Conservation (phyloP, 2,113 vertebrate species). For the Pelusios castaneus region DNA sequence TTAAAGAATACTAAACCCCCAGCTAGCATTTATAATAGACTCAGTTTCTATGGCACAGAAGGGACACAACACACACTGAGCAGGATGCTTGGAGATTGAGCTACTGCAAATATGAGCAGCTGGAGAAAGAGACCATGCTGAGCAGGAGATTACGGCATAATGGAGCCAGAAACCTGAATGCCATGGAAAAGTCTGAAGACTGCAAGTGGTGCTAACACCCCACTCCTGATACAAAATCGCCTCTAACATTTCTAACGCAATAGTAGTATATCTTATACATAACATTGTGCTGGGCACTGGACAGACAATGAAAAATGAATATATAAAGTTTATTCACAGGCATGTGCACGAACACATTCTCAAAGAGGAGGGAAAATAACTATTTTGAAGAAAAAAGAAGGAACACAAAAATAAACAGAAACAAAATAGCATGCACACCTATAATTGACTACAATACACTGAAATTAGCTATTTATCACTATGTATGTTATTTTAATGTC, state of each 20-base stretch:
- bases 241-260: not conserved
- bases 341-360: not conserved
- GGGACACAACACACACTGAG: not conserved
- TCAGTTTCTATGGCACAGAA: constrained; percentile 37
- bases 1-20: constrained; percentile 13
- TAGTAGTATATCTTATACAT: constrained; percentile 4
- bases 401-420: constrained; percentile 30
- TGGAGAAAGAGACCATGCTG: constrained; percentile 34
- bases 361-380: not conserved
- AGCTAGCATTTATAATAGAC: constrained; percentile 47
- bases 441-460: constrained; percentile 63
- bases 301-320: not conserved
- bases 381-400: not conserved
- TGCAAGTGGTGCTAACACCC: not conserved
- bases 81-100: not conserved
- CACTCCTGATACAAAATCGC: constrained; percentile 20
- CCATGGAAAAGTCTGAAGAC: constrained; percentile 15
- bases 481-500: constrained; percentile 42
- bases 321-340: rapidly evolving
- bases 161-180: constrained; percentile 3
- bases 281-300: not conserved
- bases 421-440: constrained; percentile 58
- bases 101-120: constrained; percentile 5
- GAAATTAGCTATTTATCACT: constrained; percentile 73
- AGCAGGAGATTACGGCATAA: constrained; percentile 14